Base-by-base conservation (phyloP, 1,140 invertebrate genomes). In the Tetramorium parvispinum region DNA sequence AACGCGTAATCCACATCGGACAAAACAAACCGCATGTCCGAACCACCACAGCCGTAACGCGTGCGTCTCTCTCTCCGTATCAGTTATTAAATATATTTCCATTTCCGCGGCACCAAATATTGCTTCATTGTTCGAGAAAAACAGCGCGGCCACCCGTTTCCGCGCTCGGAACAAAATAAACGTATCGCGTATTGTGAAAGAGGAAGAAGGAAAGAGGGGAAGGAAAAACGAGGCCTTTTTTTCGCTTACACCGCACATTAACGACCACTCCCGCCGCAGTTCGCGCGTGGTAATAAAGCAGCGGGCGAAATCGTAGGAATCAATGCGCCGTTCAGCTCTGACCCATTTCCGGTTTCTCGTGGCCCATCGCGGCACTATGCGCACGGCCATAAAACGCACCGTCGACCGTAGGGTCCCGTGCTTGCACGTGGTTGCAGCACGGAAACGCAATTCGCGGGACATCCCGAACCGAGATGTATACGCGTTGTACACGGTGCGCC, bases 271-370 rank as follows among this genome's bases (percentile, higher is more conserved):
- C 37, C n/a, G 49, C 6, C 65, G 51, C 21, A 32, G 46, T 53
- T 88, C 53, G 68, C 43, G 63, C 11, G 40, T 5, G 53, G 16
- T 82, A 70, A 87, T 89, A 90, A 90, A 88, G 53, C 78, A 87
- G 68, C 85, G 61, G 79, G 85, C n/a, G 79, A 6, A 73, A 89
- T 86, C 87, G 63, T 61, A 66, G 21, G 7, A 85, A 85, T 89
- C 73, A 71, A 87, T 89, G 55, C 66, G 53, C 18, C 63, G 27
- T 65, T 81, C 43, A 85, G 43, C 65, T 87, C 71, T 78, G 71
- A 89, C 77, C 85, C 75, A 87, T 87, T 89, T 90, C 88, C 89
- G 88, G 59, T 63, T 21, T 37, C n/a, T 18, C 61, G 43, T 61
- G 73, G 46, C n/a, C 59, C 59, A 66, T 78, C 73, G 46, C 43